Evolutionary conservation across 2,888 invertebrate species (phyloP), one percentile per base, ranked within the genome.

Genomic region (Ischnura elegans): DNA sequence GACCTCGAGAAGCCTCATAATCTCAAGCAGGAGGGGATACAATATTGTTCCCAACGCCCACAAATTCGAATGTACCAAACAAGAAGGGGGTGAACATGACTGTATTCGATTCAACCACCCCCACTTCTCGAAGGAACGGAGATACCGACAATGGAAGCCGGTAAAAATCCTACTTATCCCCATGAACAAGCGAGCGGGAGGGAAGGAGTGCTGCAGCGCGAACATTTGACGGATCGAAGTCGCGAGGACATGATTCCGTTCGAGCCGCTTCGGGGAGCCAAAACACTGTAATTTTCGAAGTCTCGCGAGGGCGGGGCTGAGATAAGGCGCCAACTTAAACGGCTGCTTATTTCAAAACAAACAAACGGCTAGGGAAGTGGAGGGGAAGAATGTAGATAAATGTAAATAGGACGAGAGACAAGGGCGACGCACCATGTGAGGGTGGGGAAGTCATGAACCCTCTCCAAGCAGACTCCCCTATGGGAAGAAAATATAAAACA

Each of bases 331-430:
- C 29, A 61, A 76, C 76, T 76, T 76, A 76, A 76, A 76, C 76
- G 76, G 76, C 76, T 36, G 76, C 76, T 76, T 76, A 76, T 76
- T 76, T 76, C 76, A 76, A 76, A 76, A 76, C 76, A 76, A 76
- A 76, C 76, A 76, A 29, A 76, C 76, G 36, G 6, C 76, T 76
- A 76, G 76, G 51, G 13, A 2, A 19, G 47, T 2, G 19, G 19
- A 51, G 47, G 8, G 19, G 19, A 51, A 76, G 36, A 76, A 36
- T 36, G 29, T 76, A 76, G 76, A 76, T 76, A 76, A 76, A 76
- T 76, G 76, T 29, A 76, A 76, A 76, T 76, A 76, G 76, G 76
- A 16, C 76, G 36, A 36, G 13, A 76, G 76, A n/a, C n/a, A 76
- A 76, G 76, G 76, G 36, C 76, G 76, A 76, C 66, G 66, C n/a